Evolutionary conservation across 2,113 vertebrate genomes (phyloP).

Genomic region (Himantopus leucocephalus): DNA sequence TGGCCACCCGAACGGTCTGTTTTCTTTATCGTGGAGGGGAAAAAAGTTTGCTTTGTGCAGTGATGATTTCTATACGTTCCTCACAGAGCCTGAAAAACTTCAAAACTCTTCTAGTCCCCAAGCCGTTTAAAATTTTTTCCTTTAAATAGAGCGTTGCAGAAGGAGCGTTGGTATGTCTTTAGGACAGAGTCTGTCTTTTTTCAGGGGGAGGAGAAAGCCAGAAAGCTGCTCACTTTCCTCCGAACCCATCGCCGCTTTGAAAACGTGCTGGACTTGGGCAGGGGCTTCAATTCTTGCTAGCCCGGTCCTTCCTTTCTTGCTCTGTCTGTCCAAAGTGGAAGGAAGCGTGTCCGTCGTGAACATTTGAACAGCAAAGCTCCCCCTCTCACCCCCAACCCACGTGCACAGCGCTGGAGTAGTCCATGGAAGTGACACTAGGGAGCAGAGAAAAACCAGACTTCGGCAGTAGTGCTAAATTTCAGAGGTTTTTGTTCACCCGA

Average conservation of each 20-base stretch:
- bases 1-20: background rate
- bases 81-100: background rate
- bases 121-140: background rate
- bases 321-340: background rate
- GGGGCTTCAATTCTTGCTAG: background rate
- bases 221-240: background rate
- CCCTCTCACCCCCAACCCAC: background rate
- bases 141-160: background rate
- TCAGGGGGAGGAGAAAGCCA: background rate
- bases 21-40: background rate
- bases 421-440: slow-evolving; percentile 14
- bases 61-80: background rate
- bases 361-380: background rate
- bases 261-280: background rate
- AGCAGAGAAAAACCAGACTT: slow-evolving; percentile 43
- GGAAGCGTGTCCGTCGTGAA: background rate
- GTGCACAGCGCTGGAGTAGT: background rate
- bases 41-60: background rate
- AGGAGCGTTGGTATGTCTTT: background rate
- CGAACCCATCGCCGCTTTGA: background rate
- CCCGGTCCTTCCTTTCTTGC: background rate
- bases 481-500: slow-evolving; percentile 28
- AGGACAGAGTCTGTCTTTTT: background rate
- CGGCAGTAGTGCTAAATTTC: slow-evolving; percentile 5
- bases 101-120: background rate